Conservation (phyloP, 2,888 invertebrate species). For the Cheilosia soror region DNA sequence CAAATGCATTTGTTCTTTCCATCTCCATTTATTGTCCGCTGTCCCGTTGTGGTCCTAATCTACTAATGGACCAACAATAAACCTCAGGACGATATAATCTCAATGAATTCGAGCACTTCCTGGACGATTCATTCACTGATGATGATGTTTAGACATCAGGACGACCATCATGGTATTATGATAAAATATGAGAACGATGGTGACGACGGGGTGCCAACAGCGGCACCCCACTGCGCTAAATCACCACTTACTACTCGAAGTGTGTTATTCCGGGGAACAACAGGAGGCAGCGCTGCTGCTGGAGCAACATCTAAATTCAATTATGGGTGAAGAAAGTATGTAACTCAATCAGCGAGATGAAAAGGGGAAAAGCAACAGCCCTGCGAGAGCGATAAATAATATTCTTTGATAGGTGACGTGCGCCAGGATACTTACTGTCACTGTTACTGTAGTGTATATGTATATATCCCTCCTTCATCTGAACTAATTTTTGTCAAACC, state of each 20-base stretch:
- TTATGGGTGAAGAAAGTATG: conserved; percentile 60
- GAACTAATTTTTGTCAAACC: conserved; percentile 61
- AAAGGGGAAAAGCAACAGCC: conserved; percentile 49
- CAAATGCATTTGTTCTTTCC: conserved; percentile 45
- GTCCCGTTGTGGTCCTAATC: conserved; percentile 72
- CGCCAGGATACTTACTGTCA: conserved; percentile 42
- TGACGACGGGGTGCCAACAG: conserved; percentile 60
- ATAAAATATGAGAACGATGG: conserved; percentile 67
- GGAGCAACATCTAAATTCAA: conserved; percentile 76
- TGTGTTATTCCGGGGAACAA: conserved; percentile 65
- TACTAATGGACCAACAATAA: conserved; percentile 75
- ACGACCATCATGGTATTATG: conserved; percentile 56
- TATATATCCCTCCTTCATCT: neutral
- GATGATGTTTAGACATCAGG: conserved; percentile 69
- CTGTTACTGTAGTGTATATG: neutral
- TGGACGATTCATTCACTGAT: neutral
- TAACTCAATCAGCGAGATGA: conserved; percentile 75
- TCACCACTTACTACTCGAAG: conserved; percentile 80
- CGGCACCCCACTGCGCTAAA: conserved; percentile 80
- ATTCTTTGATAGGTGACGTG: conserved; percentile 71
- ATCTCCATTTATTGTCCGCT: conserved; percentile 26
- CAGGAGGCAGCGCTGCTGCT: conserved; percentile 56
- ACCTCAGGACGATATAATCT: conserved; percentile 56
- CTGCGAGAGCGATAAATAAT: conserved; percentile 69
- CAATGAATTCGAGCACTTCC: conserved; percentile 67